Conservation (phyloP, 2,888 invertebrate species). For the Palloptera scutellata region DNA sequence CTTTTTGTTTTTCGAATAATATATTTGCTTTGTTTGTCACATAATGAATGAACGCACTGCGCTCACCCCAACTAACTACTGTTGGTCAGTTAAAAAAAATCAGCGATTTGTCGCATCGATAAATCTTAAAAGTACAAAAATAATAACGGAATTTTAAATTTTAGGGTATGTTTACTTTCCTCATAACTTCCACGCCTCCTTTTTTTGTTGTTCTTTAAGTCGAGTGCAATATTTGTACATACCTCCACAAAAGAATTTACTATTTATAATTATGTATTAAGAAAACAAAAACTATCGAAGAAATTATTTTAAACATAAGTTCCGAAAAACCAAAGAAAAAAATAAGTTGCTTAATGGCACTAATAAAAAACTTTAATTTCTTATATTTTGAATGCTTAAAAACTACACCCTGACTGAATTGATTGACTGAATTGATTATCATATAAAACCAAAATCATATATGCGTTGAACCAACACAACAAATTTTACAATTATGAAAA, state of each 20-base stretch:
- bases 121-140: neutral
- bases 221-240: too few species aligned
- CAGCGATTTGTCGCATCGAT: neutral
- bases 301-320: neutral
- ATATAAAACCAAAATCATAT: conserved; percentile 19
- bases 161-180: conserved; percentile 25
- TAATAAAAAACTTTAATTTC: conserved; percentile 48
- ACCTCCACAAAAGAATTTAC: too few species aligned
- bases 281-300: too few species aligned
- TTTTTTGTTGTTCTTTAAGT: conserved; percentile 7
- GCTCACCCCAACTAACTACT: too few species aligned
- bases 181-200: conserved; percentile 28
- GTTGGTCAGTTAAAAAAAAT: too few species aligned
- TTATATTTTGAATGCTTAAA: conserved; percentile 43
- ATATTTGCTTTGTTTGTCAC: neutral
- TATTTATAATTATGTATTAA: too few species aligned
- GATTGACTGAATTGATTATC: conserved; percentile 21
- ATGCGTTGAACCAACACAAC: conserved; percentile 12
- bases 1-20: neutral
- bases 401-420: conserved; percentile 27
- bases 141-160: neutral
- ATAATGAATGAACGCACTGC: too few species aligned
- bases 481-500: neutral
- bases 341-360: conserved; percentile 26
- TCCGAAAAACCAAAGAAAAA: neutral